Evolutionary conservation across 2,113 vertebrate species (phyloP).

Genomic region (Ranitomeya imitator): DNA sequence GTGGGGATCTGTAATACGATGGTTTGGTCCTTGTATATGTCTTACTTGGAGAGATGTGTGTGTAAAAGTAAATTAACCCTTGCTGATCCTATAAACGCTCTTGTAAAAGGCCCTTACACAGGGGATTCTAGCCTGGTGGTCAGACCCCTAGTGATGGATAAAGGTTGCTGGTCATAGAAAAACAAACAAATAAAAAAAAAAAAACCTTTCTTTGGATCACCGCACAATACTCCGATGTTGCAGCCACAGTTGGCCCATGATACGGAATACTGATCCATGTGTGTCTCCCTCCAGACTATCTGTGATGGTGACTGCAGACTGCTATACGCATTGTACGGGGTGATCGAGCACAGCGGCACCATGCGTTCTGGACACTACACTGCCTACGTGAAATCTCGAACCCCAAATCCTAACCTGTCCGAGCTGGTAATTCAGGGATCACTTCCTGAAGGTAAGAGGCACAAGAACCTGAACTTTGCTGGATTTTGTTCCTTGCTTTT

Average conservation of each 20-base stretch:
- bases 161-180: background rate
- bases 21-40: too few species aligned
- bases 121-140: too few species aligned
- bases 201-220: background rate
- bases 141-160: background rate
- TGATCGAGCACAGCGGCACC: slow-evolving; percentile 95
- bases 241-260: background rate
- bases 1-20: too few species aligned
- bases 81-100: too few species aligned
- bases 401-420: slow-evolving; percentile 66
- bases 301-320: slow-evolving; percentile 75
- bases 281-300: slow-evolving; percentile 71
- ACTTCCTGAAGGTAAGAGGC: slow-evolving; percentile 70
- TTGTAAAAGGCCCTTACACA: too few species aligned
- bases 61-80: too few species aligned
- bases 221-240: background rate
- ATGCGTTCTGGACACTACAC: slow-evolving; percentile 98
- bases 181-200: too few species aligned
- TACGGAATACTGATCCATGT: background rate
- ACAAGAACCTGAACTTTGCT: too few species aligned
- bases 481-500: too few species aligned
- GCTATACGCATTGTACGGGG: slow-evolving; percentile 89
- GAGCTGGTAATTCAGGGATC: slow-evolving; percentile 71
- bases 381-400: slow-evolving; percentile 86
- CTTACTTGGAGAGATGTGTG: too few species aligned